Base-by-base conservation (phyloP, 2,888 invertebrate genomes). In the Drosophila sordidula region DNA sequence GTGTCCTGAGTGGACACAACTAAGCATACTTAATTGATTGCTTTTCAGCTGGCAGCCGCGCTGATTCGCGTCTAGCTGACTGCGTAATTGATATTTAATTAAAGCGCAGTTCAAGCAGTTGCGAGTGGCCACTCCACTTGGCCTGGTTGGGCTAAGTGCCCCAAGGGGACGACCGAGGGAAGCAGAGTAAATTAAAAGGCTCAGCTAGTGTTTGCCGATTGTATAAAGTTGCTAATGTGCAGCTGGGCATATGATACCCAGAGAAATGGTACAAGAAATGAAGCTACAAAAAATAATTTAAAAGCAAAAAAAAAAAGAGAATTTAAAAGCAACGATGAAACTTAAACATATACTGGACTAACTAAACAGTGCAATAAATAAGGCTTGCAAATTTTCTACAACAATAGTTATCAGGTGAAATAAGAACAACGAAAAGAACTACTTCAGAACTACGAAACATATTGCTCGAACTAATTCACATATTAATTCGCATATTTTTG, bases 71-170 rank as follows among this genome's bases (percentile, higher is more conserved):
- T 44, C 56, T 54, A 57, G 58, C 56, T 65, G 68, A 58, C 75
- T 65, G 69, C 66, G 88, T 88, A 83, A 88, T 83, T 88, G 88
- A 88, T 83, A 86, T 83, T 86, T 83, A 83, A 83, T 83, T 83
- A 83, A 86, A 83, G 80, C 88, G 64, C 75, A 75, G 68, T 52
- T 71, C 34, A 85, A 87, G 82, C 65, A 70, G 63, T 71, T 87
- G 70, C 82, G 39, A 75, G 63, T 76, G 64, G 42, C 54, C 59
- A 65, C 59, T 76, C 9, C 22, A 39, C 32, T 34, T 41, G 56
- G 47, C 18, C 18, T 18, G 18, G 18, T 2, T 18, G 18, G 18
- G 18, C 38, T 34, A 57, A 73, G 81, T 51, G 54, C 44, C 52
- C 34, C 45, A 9, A 45, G 22, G 25, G 42, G 14, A 47, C n/a